Percentiles rank a stretch among this genome's conserved stretches.
Evolutionary conservation across 2,797 vertebrate species (phyloP).

Genomic region (Leucoraja ocellata): DNA sequence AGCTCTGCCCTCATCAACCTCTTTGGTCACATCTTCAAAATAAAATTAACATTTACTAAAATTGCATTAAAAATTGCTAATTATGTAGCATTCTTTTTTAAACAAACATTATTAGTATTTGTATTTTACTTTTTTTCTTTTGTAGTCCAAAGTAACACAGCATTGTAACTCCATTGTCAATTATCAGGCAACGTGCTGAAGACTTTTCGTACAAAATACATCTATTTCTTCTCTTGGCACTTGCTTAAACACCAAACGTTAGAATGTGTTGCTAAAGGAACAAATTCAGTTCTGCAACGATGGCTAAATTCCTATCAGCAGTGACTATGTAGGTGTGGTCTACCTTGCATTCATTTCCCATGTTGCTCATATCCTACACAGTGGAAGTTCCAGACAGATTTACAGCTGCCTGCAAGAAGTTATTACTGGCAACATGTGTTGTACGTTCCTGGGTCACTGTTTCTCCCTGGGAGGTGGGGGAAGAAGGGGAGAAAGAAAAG

Average conservation of each 20-base stretch:
- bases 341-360: slow-evolving; percentile 25
- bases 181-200: not conserved
- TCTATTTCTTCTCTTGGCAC: slow-evolving; percentile 15
- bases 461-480: not conserved
- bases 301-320: not conserved
- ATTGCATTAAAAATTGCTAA: too few species aligned
- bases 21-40: too few species aligned
- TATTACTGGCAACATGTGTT: slow-evolving; percentile 26
- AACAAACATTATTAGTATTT: not conserved
- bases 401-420: slow-evolving; percentile 31
- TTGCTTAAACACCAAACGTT: not conserved
- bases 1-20: too few species aligned
- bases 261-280: not conserved
- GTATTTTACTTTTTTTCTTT: not conserved
- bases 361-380: not conserved
- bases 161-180: not conserved
- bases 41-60: too few species aligned
- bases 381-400: slow-evolving; percentile 32
- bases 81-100: not conserved
- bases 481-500: not conserved
- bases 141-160: not conserved
- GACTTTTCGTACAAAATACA: not conserved
- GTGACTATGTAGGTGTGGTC: slow-evolving; percentile 18
- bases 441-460: not conserved
- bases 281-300: not conserved